phyloP scores from a whole-genome alignment of 2,113 vertebrate genomes.

The Tympanuchus pallidicinctus region DNA sequence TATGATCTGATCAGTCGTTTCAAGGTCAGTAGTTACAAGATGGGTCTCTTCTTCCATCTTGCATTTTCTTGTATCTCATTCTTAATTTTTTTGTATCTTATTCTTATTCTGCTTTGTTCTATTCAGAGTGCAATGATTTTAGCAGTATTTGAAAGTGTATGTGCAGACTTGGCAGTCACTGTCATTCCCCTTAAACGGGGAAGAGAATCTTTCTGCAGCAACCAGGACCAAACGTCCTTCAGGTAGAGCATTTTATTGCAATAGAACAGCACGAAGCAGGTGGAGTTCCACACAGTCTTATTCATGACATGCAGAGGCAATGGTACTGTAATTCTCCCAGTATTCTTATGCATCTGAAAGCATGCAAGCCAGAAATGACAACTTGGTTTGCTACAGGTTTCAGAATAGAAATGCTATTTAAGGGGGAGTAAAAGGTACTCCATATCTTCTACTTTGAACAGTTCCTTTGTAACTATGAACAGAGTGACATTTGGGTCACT shows the following conservation, averaged over 20 bases:
- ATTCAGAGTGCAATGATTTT: not conserved
- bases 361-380: not conserved
- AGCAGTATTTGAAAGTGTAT: not conserved
- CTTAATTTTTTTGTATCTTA: not conserved
- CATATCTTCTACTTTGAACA: not conserved
- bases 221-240: not conserved
- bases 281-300: not conserved
- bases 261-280: not conserved
- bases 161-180: not conserved
- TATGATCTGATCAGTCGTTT: constrained; percentile 97
- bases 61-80: not conserved
- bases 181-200: not conserved
- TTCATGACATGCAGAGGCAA: not conserved
- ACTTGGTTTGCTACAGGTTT: not conserved
- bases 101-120: not conserved
- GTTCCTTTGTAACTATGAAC: too few species aligned
- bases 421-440: too few species aligned
- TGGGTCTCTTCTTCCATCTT: not conserved
- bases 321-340: not conserved
- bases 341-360: not conserved
- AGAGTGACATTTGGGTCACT: not conserved
- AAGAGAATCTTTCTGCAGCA: not conserved
- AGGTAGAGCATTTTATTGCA: not conserved
- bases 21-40: constrained; percentile 85
- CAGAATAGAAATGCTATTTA: not conserved